These are phyloP conservation scores for Sciurus vulgaris DNA, from an alignment of 2,797 vertebrate species.

Conservation along the genomic window DNA sequence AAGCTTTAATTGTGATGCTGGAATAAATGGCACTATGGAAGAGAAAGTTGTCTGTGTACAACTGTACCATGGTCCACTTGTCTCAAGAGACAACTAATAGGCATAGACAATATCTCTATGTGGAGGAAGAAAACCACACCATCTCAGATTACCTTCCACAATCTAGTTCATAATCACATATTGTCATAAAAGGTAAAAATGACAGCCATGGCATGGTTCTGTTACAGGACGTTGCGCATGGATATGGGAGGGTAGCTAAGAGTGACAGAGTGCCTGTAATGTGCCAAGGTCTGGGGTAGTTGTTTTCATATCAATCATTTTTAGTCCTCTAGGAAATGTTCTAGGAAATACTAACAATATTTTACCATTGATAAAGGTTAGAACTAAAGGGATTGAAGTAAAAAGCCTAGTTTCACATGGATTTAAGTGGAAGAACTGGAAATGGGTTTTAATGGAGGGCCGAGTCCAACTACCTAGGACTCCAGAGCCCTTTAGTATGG, in stretches of 20 bases:
- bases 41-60: neutral
- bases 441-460: neutral
- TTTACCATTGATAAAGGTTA: neutral
- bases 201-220: neutral
- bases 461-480: neutral
- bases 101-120: neutral
- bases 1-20: neutral
- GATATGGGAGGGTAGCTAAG: too few relatives aligned
- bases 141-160: neutral
- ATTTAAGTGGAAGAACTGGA: neutral
- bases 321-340: neutral
- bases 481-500: too few relatives aligned
- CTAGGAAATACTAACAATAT: neutral
- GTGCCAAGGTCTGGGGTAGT: fast-evolving
- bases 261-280: fast-evolving
- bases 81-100: neutral
- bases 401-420: neutral
- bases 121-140: neutral
- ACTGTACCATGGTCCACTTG: neutral
- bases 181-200: neutral
- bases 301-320: neutral
- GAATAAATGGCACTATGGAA: neutral
- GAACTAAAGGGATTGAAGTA: neutral
- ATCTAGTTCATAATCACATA: neutral
- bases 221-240: fast-evolving